phyloP scores from a whole-genome alignment of 2,113 vertebrate species.

The Nycticorax nycticorax region DNA sequence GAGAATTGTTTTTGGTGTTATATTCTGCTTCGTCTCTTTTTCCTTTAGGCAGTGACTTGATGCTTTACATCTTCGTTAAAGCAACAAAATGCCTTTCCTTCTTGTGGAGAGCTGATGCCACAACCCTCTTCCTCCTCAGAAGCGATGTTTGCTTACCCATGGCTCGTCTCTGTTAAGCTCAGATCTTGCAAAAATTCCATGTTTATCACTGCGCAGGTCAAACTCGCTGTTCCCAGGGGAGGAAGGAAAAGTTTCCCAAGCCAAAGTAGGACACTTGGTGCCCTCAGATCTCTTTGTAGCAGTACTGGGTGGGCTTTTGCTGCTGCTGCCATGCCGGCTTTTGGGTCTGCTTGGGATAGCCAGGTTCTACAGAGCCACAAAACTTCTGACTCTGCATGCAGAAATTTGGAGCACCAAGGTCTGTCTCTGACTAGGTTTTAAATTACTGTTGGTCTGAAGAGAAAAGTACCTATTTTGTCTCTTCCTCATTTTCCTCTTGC shows the following conservation, averaged over 20 bases:
- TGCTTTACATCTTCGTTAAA: constrained; percentile 45
- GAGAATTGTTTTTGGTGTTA: constrained; percentile 17
- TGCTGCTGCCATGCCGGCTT: background rate
- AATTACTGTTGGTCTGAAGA: background rate
- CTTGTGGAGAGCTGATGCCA: background rate
- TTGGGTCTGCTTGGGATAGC: background rate
- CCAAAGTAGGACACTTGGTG: background rate
- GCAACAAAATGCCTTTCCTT: background rate
- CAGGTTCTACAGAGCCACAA: background rate
- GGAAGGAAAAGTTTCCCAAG: background rate
- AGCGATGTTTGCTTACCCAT: background rate
- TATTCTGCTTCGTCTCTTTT: background rate
- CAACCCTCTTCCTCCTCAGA: background rate
- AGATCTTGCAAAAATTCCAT: background rate
- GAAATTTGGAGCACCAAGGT: background rate
- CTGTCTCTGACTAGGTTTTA: background rate
- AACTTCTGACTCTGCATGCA: background rate
- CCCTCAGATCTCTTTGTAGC: background rate
- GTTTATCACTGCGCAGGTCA: background rate
- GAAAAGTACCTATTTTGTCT: background rate
- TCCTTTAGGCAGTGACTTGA: background rate
- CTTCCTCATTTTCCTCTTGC: background rate
- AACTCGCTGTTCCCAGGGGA: background rate
- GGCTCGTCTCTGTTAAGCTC: background rate
- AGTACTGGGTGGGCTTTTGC: background rate